phyloP scores from a whole-genome alignment of 2,113 vertebrate genomes.

The Trinectes maculatus region DNA sequence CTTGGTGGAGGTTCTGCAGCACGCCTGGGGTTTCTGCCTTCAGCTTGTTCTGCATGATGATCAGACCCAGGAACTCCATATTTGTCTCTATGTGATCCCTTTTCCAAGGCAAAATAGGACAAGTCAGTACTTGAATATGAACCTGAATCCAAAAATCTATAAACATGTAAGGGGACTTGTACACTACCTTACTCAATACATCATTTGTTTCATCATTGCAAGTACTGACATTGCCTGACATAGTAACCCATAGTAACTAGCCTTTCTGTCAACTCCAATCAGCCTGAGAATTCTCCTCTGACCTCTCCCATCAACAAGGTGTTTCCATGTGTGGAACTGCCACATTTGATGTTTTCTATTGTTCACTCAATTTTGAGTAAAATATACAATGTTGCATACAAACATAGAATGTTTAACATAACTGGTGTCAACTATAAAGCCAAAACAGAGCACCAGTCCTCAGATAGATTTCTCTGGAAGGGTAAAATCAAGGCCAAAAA shows the following conservation, averaged over 20 bases:
- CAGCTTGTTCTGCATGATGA: slow-evolving; percentile 98
- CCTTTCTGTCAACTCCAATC: no score
- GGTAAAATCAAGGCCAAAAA: background rate
- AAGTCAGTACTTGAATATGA: background rate
- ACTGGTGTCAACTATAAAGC: no score
- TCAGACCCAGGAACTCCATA: slow-evolving; percentile 96
- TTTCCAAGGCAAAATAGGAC: slow-evolving; percentile 2
- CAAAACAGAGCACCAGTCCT: background rate
- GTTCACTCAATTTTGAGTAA: no score
- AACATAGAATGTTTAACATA: no score
- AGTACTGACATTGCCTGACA: background rate
- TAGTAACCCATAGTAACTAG: accelerated
- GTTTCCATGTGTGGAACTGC: no score
- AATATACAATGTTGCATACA: no score
- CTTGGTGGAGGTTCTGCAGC: slow-evolving; percentile 89
- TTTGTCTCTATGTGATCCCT: slow-evolving; percentile 94
- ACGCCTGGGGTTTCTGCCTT: slow-evolving; percentile 93
- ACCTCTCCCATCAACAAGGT: no score
- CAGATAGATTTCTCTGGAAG: background rate
- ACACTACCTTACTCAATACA: background rate
- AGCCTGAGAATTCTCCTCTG: no score
- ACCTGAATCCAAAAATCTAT: background rate
- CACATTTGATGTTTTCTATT: background rate
- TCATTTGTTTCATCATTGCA: background rate
- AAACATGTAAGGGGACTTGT: background rate